Evolutionary conservation across 2,888 invertebrate species (phyloP).

Genomic region (Mechanitis mazaeus): DNA sequence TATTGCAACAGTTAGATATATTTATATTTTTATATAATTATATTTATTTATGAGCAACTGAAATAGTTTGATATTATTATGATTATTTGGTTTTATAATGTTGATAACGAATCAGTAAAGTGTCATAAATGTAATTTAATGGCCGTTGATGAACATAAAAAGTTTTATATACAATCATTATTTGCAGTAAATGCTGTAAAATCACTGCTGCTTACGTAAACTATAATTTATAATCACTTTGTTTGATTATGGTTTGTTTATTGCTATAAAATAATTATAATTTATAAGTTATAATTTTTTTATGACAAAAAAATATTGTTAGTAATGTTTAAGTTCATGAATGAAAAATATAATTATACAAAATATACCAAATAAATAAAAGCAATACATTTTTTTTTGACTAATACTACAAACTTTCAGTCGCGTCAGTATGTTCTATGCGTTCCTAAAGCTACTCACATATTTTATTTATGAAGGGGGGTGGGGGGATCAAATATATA

Average conservation of each 20-base stretch:
- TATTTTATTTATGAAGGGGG: constrained; percentile 20
- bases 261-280: too few relatives aligned
- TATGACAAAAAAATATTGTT: too few relatives aligned
- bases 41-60: too few relatives aligned
- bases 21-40: too few relatives aligned
- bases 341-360: too few relatives aligned
- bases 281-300: too few relatives aligned
- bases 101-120: background rate
- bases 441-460: constrained; percentile 25
- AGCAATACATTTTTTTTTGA: background rate
- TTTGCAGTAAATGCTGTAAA: background rate
- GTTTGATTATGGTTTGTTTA: too few relatives aligned
- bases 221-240: too few relatives aligned
- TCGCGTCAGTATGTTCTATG: constrained; percentile 7
- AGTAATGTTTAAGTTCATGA: too few relatives aligned
- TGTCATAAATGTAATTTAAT: background rate
- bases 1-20: too few relatives aligned
- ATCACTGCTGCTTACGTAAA: background rate
- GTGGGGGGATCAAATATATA: constrained; percentile 53
- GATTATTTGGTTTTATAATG: background rate
- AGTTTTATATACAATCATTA: background rate
- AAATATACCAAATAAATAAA: background rate
- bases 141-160: background rate
- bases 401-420: constrained; percentile 3
- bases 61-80: too few relatives aligned